Base-by-base conservation (phyloP, 1,140 invertebrate species). In the Octopus bimaculoides region DNA sequence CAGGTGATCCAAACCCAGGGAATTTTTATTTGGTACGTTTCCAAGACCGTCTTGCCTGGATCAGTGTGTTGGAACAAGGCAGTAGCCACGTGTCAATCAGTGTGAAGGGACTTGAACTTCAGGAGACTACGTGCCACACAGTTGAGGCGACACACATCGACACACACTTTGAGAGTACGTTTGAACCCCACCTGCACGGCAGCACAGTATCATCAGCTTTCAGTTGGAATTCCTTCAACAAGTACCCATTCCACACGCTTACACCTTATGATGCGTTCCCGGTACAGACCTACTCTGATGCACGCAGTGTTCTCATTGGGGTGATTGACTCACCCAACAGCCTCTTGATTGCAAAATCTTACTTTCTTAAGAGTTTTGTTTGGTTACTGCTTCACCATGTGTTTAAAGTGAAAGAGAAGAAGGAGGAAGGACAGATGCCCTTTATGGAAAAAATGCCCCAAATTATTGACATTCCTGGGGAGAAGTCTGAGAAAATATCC, bases 61-160 rank as follows among this genome's bases (percentile, higher is more conserved):
- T 90, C 69, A 88, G 84, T 86, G 83, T 92, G 9, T 80, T 91
- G 54, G 91, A 92, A 83, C 78, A 87, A 61, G 91, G 91, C 0
- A 86, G 85, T 75, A 86, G 86, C n/a, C 91, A 88, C 84, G 87
- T 86, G 55, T 88, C 85, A 5, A 81, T 91, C 66, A 89, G 83
- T 78, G 86, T 91, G 10, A 91, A 91, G 83, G 91, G 91, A 10
- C 83, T 92, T 52, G 91, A 92, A 80, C 86, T 92, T 12, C 91
- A 92, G 84, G 91, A 92, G 81, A 92, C 91, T 41, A 91, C 91
- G 9, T 92, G 91, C 82, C 91, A 92, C 84, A 90, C 91, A 8
- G 87, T 90, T 2, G 91, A 92, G 84, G 91, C 91, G 41, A 89
- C 90, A 7, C 83, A 89, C 69, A 84, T 92, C 20, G 91, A 92